Percentiles rank a stretch among this genome's conserved stretches.
Evolutionary conservation across 2,113 vertebrate species (phyloP).

Genomic region (Danio rerio): GRCz12tu NC_133188.1:12073001-12073500

Average conservation of each 20-base stretch:
- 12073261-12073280: conserved; percentile 21
- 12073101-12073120: not conserved
- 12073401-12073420: not conserved
- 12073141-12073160: not conserved
- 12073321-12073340: not conserved
- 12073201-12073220: not conserved
- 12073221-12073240: not conserved
- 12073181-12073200: not conserved
- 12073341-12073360: not conserved
- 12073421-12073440: not conserved
- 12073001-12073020: not conserved
- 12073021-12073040: not conserved
- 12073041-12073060: not conserved
- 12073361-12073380: not conserved
- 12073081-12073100: not conserved
- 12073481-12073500: too few species aligned
- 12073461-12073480: not conserved
- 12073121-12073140: conserved; percentile 9
- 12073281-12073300: conserved; percentile 12
- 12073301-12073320: not conserved
- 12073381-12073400: not conserved
- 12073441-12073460: not conserved
- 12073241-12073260: not conserved
- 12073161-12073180: not conserved
- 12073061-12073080: conserved; percentile 8